A percentile compares a stretch with the other conserved stretches of the same genome.
Evolutionary conservation across 2,113 vertebrate species (phyloP).

Genomic region (Mohoua ochrocephala): DNA sequence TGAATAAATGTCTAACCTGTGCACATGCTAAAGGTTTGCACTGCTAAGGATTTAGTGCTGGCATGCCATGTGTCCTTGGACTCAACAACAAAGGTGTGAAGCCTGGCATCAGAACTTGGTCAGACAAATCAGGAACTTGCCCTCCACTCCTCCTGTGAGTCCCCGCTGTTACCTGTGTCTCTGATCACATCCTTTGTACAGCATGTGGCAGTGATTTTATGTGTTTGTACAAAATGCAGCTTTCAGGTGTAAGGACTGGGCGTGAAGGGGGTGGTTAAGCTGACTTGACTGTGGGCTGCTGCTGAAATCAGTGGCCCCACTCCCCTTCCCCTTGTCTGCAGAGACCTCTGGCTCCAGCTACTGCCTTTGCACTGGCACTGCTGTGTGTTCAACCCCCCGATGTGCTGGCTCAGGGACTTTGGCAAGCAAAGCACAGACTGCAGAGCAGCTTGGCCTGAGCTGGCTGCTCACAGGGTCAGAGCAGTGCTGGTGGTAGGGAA

Average conservation of each 20-base stretch:
- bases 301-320: accelerated
- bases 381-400: accelerated
- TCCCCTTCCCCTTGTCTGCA: neutral
- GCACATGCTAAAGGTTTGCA: neutral
- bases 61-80: neutral
- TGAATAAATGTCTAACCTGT: neutral
- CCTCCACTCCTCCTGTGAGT: neutral
- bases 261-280: neutral
- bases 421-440: neutral
- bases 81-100: neutral
- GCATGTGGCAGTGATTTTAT: neutral
- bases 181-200: neutral
- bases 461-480: neutral
- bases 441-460: neutral
- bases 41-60: neutral
- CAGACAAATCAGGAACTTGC: neutral
- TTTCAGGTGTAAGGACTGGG: neutral
- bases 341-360: neutral
- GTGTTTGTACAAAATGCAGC: neutral
- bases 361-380: neutral
- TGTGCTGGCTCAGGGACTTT: neutral
- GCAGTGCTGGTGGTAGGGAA: neutral
- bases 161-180: neutral
- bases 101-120: neutral
- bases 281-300: neutral